Percentiles rank a stretch among this genome's conserved stretches.
These are phyloP conservation scores for Euplexia lucipara DNA, from an alignment of 2,888 invertebrate species.

Conservation along the genomic window DNA sequence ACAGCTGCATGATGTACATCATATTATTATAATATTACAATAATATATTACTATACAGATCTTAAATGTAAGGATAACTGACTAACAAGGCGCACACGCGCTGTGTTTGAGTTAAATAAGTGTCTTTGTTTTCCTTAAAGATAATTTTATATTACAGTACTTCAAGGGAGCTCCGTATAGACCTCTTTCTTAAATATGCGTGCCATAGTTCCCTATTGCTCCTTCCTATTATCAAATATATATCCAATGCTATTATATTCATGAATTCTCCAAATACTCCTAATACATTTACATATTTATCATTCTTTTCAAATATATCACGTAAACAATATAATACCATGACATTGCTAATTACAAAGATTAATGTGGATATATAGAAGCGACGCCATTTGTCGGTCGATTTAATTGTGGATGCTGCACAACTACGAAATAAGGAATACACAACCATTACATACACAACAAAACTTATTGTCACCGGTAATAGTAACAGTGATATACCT, in stretches of 20 bases:
- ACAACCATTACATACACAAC: slow-evolving; percentile 37
- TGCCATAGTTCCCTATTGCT: slow-evolving; percentile 33
- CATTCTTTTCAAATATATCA: slow-evolving; percentile 39
- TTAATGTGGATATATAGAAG: slow-evolving; percentile 42
- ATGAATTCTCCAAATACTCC: slow-evolving; percentile 44
- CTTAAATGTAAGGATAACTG: not conserved
- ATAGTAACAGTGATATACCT: slow-evolving; percentile 34
- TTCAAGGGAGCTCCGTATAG: slow-evolving; percentile 20
- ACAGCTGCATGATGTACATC: too few species aligned
- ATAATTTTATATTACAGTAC: not conserved
- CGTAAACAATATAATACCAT: slow-evolving; percentile 45
- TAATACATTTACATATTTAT: slow-evolving; percentile 38
- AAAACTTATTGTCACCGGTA: slow-evolving; percentile 39
- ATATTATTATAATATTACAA: too few species aligned
- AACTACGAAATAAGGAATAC: slow-evolving; percentile 18
- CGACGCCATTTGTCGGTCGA: slow-evolving; percentile 29
- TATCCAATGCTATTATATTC: slow-evolving; percentile 40
- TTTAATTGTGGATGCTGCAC: not conserved
- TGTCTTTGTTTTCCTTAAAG: slow-evolving; percentile 13
- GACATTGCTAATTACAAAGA: slow-evolving; percentile 43
- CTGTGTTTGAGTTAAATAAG: not conserved
- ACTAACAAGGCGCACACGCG: not conserved
- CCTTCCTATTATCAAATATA: slow-evolving; percentile 36
- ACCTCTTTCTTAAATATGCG: slow-evolving; percentile 30
- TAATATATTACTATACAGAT: slow-evolving; percentile 1